Conservation (phyloP, 2,113 vertebrate species). For the Brachionichthys hirsutus region DNA sequence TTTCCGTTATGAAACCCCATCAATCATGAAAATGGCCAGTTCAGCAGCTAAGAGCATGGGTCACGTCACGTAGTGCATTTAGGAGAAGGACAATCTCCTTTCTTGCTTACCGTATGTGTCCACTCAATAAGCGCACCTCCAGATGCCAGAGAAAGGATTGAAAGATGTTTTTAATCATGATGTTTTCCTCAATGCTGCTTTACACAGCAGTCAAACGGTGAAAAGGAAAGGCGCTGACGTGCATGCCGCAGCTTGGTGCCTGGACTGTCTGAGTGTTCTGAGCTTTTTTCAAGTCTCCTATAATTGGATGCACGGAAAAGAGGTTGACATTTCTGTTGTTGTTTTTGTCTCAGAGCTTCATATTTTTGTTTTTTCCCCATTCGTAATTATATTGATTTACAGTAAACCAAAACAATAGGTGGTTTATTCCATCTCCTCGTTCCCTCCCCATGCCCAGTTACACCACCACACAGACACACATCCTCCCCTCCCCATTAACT, state of each 20-base stretch:
- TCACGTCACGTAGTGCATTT: slow-evolving; percentile 29
- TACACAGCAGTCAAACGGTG: background rate
- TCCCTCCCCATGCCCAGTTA: no score
- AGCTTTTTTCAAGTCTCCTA: no score
- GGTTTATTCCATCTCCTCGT: no score
- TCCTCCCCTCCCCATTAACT: no score
- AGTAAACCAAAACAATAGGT: no score
- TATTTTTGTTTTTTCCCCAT: no score
- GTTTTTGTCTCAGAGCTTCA: no score
- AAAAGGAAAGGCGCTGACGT: background rate
- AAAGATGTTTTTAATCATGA: slow-evolving; percentile 8
- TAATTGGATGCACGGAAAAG: no score
- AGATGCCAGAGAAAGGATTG: background rate
- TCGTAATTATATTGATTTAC: no score
- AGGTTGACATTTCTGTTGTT: no score
- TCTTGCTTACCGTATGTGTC: slow-evolving; percentile 10
- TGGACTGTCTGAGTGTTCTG: no score
- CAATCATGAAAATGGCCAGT: slow-evolving; percentile 27
- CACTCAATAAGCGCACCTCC: slow-evolving; percentile 1
- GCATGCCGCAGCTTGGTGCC: background rate
- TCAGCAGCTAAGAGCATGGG: slow-evolving; percentile 18
- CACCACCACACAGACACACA: no score
- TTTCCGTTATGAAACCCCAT: slow-evolving; percentile 20
- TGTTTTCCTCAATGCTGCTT: background rate
- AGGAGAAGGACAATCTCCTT: slow-evolving; percentile 13